Conservation (phyloP, 2,888 invertebrate species). For the Cetonia aurata region DNA sequence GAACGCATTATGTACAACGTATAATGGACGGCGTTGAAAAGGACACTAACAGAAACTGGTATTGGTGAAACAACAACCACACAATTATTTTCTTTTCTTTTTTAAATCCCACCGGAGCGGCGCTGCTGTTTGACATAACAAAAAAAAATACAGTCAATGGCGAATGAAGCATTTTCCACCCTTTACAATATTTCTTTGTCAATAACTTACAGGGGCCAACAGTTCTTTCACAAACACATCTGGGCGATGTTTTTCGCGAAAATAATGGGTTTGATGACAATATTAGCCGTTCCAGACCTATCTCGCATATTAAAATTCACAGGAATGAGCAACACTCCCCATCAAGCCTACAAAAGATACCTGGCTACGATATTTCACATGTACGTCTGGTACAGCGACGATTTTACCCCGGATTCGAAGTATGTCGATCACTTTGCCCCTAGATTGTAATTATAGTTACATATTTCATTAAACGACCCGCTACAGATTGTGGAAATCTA, state of each 20-base stretch:
- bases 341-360: conserved; percentile 82
- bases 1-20: no score
- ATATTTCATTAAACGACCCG: background rate
- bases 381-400: conserved; percentile 81
- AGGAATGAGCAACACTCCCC: conserved; percentile 75
- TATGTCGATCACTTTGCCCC: conserved; percentile 61
- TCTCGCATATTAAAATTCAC: conserved; percentile 79
- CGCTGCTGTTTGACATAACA: no score
- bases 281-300: conserved; percentile 82
- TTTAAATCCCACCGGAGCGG: no score
- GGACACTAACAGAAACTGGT: no score
- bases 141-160: no score
- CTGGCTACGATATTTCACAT: conserved; percentile 83
- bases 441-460: conserved; percentile 5
- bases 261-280: conserved; percentile 80
- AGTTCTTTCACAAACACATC: conserved; percentile 78
- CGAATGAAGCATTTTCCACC: no score
- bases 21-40: no score
- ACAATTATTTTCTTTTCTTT: no score
- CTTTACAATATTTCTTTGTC: no score
- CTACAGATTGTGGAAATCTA: conserved; percentile 76
- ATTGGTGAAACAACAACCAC: no score
- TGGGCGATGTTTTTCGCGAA: conserved; percentile 80
- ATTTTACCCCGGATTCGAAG: conserved; percentile 74
- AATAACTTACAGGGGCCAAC: conserved; percentile 73